phyloP scores from a whole-genome alignment of 2,888 invertebrate species.

The Nemapogon koenigi region DNA sequence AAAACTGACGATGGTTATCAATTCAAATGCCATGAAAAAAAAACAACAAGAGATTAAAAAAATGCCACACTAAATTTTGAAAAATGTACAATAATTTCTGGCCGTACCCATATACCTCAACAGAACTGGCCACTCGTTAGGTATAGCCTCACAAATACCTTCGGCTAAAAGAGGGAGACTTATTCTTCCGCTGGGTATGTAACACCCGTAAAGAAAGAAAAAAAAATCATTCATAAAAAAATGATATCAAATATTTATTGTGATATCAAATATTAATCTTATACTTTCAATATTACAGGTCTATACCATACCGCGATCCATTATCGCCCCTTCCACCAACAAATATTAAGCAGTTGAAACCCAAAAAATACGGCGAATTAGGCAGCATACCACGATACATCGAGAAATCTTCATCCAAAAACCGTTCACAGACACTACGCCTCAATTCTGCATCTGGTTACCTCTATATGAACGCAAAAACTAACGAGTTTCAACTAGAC shows the following conservation, averaged over 20 bases:
- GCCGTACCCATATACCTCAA: no score
- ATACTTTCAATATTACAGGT: conserved; percentile 39
- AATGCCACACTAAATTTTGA: no score
- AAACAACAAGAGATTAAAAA: no score
- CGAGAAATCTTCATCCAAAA: conserved; percentile 43
- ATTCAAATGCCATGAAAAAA: no score
- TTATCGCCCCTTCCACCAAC: conserved; percentile 50
- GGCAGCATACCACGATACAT: conserved; percentile 47
- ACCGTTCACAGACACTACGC: conserved; percentile 44
- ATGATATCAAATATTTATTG: not conserved
- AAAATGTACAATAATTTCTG: no score
- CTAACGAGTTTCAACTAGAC: conserved; percentile 54
- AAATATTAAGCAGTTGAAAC: conserved; percentile 42
- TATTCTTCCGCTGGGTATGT: no score
- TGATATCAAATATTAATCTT: not conserved
- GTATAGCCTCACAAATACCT: no score
- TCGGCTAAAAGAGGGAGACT: no score
- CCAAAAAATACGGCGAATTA: conserved; percentile 35
- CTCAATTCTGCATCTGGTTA: conserved; percentile 58
- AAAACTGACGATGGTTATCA: no score
- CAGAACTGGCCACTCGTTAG: no score
- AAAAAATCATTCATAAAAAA: no score
- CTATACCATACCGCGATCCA: conserved; percentile 48
- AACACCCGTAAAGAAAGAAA: no score
- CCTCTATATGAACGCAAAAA: conserved; percentile 55